Evolutionary conservation across 2,797 vertebrate genomes (phyloP), one percentile per base, ranked within the genome.

Genomic region (Balearica regulorum): DNA sequence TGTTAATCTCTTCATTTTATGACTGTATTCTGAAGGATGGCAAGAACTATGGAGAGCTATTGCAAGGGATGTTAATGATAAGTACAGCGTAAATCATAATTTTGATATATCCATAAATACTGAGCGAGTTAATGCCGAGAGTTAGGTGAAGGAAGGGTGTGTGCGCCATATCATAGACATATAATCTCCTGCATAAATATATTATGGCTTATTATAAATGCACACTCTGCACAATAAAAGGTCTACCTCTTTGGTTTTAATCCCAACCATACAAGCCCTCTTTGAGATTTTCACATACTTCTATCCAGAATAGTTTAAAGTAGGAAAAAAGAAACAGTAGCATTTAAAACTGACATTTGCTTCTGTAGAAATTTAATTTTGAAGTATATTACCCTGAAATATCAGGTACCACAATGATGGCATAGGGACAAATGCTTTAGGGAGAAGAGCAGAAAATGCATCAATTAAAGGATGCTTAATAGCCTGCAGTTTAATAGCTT

Each of bases 1-100:
- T 88, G 90, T 80, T 95, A 95, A 82, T 92, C 44, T 80, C 89
- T 90, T 96, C 91, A 95, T 90, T 96, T 97, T 94, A 95, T 91
- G 87, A 68, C 93, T 90, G 78, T 87, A 78, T 92, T 94, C 93
- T 76, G 71, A 94, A 95, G 80, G 87, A 81, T 96, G 90, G 94
- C 66, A 93, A 97, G 92, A 97, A 83, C 84, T 84, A 53, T 1
- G 0, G 79, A 90, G 79, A 95, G 72, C 80, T 94, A 90, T 83
- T 88, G 60, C 62, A 87, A 81, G 62, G 71, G 79, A 83, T 79
- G 31, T 91, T 96, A 93, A 94, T 43, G 93, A 44, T 95, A 93
- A 96, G 87, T 93, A 86, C 83, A 88, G 39, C n/a, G 92, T 88
- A 95, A 94, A 96, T 91, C 55, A 89, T 70, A 33, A 77, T 53